These are phyloP conservation scores for Stegodyphus mimosarum DNA, from an alignment of 1,140 invertebrate genomes.

Conservation along the genomic window DNA sequence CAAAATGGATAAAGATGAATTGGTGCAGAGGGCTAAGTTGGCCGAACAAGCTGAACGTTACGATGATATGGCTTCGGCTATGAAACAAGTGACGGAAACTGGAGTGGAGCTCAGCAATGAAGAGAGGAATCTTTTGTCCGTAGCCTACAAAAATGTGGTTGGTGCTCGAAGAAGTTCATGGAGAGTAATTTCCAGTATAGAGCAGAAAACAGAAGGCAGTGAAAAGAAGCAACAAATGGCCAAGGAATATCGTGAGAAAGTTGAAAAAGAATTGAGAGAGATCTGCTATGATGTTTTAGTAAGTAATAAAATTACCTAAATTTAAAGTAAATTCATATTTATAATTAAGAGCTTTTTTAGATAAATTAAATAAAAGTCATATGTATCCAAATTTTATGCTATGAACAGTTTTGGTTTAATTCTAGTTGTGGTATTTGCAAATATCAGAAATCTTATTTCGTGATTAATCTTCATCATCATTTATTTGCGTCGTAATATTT, in stretches of 20 bases:
- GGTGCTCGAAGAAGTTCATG: conserved; percentile 96
- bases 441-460: no score
- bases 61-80: conserved; percentile 80
- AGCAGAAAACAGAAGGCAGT: conserved; percentile 93
- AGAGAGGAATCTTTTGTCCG: conserved; percentile 96
- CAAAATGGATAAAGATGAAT: conserved; percentile 89
- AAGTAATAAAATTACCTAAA: conserved; percentile 69
- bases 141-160: conserved; percentile 99
- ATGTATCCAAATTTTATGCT: no score
- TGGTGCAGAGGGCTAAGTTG: conserved; percentile 98
- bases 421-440: no score
- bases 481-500: no score
- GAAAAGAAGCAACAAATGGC: conserved; percentile 99
- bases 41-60: conserved; percentile 97
- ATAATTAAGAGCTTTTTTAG: no score
- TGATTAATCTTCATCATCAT: no score
- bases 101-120: conserved; percentile 94
- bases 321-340: no score
- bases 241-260: conserved; percentile 97
- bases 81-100: conserved; percentile 97
- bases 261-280: conserved; percentile 97
- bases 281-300: conserved; percentile 98
- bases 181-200: conserved; percentile 98
- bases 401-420: no score
- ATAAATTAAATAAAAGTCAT: no score